Evolutionary conservation across 2,797 vertebrate genomes (phyloP).

Genomic region (Brotula barbata): DNA sequence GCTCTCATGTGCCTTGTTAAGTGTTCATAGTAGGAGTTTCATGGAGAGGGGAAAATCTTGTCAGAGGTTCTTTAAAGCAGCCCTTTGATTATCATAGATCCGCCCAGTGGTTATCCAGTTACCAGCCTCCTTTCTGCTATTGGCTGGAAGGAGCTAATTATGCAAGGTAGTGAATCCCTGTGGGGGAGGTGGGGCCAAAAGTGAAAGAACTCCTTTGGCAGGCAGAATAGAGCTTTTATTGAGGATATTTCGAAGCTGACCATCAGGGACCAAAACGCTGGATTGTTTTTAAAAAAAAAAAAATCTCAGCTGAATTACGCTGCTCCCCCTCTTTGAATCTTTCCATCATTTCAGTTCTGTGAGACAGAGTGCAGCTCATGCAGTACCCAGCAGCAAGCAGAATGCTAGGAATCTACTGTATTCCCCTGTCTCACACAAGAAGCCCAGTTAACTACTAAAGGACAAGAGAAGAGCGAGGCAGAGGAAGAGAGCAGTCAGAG

Average conservation of each 20-base stretch:
- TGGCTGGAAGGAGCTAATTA: constrained; percentile 81
- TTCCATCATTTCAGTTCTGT: constrained; percentile 75
- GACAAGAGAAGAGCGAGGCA: constrained; percentile 59
- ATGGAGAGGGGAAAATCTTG: constrained; percentile 63
- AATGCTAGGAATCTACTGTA: constrained; percentile 82
- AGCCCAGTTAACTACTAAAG: constrained; percentile 64
- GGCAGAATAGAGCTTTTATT: constrained; percentile 88
- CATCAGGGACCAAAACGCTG: constrained; percentile 85
- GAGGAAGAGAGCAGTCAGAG: constrained; percentile 58
- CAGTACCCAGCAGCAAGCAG: constrained; percentile 77
- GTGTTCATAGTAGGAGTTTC: constrained; percentile 54
- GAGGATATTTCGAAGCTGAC: constrained; percentile 85
- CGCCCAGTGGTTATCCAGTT: constrained; percentile 83
- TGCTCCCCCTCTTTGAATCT: constrained; percentile 75
- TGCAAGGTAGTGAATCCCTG: constrained; percentile 85
- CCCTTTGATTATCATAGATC: constrained; percentile 85
- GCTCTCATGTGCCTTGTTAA: constrained; percentile 40
- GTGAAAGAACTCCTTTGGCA: constrained; percentile 88
- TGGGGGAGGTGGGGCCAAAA: constrained; percentile 79
- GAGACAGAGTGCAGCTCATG: constrained; percentile 72
- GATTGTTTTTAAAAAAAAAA: constrained; percentile 77
- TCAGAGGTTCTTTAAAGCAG: constrained; percentile 79
- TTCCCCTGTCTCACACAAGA: constrained; percentile 72
- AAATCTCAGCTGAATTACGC: constrained; percentile 75
- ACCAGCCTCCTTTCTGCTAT: constrained; percentile 75